Base-by-base conservation (phyloP, 2,888 invertebrate genomes). In the Scaptodrosophila latifasciaeformis region DNA sequence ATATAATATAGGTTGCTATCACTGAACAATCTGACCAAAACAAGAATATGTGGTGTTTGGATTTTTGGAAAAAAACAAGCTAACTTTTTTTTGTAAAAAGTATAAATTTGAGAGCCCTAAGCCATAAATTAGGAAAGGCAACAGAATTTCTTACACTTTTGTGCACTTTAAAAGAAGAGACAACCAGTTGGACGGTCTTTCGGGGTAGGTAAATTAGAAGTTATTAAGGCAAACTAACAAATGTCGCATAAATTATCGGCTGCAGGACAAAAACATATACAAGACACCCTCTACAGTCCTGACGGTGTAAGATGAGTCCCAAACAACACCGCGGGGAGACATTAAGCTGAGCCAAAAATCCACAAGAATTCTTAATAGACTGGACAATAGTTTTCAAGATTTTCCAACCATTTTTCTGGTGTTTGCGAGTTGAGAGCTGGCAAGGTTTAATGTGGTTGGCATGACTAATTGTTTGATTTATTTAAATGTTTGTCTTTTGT, bases 391-490 rank as follows among this genome's bases (percentile, higher is more conserved):
- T 60, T 62, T 50, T 29, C 27, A 39, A 54, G 55, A 70, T 56
- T 64, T 61, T 30, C 19, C 43, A 40, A 21, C 21, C 12, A 45
- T 12, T n/a, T 30, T 30, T 4, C 30, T 30, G 10, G 30, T n/a
- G n/a, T n/a, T n/a, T n/a, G n/a, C n/a, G n/a, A 40, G 7, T 31
- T 37, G n/a, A n/a, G n/a, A 42, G n/a, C n/a, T 13, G 15, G 31
- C 31, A 24, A 34, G 35, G 7, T 19, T 12, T 69, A 52, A 52
- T 60, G 49, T 57, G 49, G 56, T 45, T 50, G 59, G 56, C 81
- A 63, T 82, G 71, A 78, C 79, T 82, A 79, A 79, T 79, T 79
- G 68, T 70, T 77, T 82, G 82, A 79, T 82, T 79, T 82, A 79
- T 82, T 65, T 66, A 66, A 75, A 70, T 67, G 55, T 15, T 49